Percentiles rank a stretch among this genome's conserved stretches.
phyloP scores from a whole-genome alignment of 2,113 vertebrate species.

The Sinosuthora webbiana region DNA sequence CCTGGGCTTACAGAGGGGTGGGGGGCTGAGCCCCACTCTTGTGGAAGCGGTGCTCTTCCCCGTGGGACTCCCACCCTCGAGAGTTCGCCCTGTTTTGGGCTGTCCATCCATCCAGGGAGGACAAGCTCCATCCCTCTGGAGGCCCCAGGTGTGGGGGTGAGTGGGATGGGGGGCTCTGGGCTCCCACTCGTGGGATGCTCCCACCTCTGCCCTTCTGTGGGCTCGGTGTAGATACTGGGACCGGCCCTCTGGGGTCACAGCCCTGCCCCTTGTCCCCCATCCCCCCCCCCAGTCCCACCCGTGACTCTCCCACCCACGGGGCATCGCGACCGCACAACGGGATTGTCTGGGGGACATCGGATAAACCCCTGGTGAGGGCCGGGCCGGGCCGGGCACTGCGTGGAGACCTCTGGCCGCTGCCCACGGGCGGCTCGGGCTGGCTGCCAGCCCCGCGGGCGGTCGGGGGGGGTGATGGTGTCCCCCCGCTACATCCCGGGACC shows the following conservation, averaged over 20 bases:
- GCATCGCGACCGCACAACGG: not conserved
- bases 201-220: not conserved
- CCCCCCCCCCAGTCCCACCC: not conserved
- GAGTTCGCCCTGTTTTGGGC: not conserved
- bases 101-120: not conserved
- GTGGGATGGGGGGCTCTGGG: not conserved
- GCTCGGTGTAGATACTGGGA: not conserved
- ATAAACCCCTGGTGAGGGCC: not conserved
- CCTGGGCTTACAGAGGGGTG: accelerated
- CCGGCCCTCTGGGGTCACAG: accelerated
- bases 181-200: not conserved
- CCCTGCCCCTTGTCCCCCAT: not conserved
- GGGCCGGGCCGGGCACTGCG: not conserved
- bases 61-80: accelerated
- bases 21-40: not conserved
- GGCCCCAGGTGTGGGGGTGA: accelerated
- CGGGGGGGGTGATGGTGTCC: not conserved
- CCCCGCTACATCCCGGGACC: not conserved
- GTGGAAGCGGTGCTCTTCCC: accelerated
- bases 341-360: accelerated
- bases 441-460: not conserved
- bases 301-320: not conserved
- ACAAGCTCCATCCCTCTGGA: accelerated
- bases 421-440: not conserved
- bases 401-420: not conserved